phyloP scores from a whole-genome alignment of 2,113 vertebrate species.

The Gadus macrocephalus region DNA sequence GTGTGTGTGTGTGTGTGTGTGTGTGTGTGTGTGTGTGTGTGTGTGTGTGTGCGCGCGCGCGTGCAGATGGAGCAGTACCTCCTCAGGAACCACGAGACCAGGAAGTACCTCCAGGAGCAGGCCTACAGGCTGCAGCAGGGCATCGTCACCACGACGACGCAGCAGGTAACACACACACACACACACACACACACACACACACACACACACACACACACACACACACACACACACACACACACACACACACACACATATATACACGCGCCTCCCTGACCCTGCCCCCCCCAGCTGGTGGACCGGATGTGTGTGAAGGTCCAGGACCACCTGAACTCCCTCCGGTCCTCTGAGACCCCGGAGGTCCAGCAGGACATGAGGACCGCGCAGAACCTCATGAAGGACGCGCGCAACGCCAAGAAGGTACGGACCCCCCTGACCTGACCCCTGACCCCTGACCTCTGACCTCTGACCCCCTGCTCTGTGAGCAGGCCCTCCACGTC shows the following conservation, averaged over 20 bases:
- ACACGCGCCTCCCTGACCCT: too few relatives aligned
- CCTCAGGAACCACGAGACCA: conserved; percentile 93
- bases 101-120: conserved; percentile 92
- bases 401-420: conserved; percentile 93
- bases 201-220: background rate
- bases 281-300: conserved; percentile 80
- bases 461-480: too few relatives aligned
- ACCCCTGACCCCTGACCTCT: too few relatives aligned
- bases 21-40: conserved; percentile 2
- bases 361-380: conserved; percentile 86
- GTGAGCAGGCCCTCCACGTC: too few relatives aligned
- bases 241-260: too few relatives aligned
- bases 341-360: conserved; percentile 70
- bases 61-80: conserved; percentile 93
- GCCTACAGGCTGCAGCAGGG: conserved; percentile 94
- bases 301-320: conserved; percentile 94
- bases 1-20: background rate
- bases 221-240: too few relatives aligned
- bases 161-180: conserved; percentile 76
- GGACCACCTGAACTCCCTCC: conserved; percentile 94
- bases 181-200: conserved; percentile 2
- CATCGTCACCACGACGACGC: conserved; percentile 94
- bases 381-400: conserved; percentile 85
- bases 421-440: conserved; percentile 51
- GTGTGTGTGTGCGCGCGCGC: conserved; percentile 17